Conservation (phyloP, 1,140 invertebrate genomes). For the Sinonovacula constricta region DNA sequence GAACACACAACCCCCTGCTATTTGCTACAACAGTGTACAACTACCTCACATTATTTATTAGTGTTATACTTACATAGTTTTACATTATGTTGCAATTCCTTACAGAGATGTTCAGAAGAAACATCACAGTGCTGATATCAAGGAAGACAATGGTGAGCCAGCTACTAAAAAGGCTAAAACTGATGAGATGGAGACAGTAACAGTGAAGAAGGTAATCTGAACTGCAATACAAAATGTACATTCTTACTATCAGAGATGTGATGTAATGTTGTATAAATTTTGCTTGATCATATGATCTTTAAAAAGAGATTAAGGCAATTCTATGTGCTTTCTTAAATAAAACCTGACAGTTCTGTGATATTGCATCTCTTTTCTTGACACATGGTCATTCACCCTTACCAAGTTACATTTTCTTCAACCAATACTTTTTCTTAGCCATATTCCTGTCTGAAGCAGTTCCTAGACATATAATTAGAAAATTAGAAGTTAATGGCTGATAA, state of each 20-base stretch:
- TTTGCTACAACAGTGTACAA: not conserved
- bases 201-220: slow-evolving; percentile 74
- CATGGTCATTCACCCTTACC: too few relatives aligned
- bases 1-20: not conserved
- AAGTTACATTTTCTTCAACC: too few relatives aligned
- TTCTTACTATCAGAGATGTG: not conserved
- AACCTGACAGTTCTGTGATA: not conserved
- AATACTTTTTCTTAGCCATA: too few relatives aligned
- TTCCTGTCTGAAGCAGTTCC: too few relatives aligned
- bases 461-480: too few relatives aligned
- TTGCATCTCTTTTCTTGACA: not conserved
- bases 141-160: slow-evolving; percentile 66
- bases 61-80: too few relatives aligned
- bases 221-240: not conserved
- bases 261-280: not conserved
- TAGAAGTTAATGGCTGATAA: too few relatives aligned
- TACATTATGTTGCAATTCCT: slow-evolving; percentile 18
- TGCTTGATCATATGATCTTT: not conserved
- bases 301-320: too few relatives aligned
- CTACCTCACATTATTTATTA: not conserved
- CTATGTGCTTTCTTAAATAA: too few relatives aligned
- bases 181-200: slow-evolving; percentile 69
- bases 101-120: slow-evolving; percentile 70
- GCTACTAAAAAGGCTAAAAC: slow-evolving; percentile 68
- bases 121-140: slow-evolving; percentile 48